Percentiles rank a stretch among this genome's conserved stretches.
phyloP scores from a whole-genome alignment of 1,140 invertebrate species.

The Psilanteris sp. region DNA sequence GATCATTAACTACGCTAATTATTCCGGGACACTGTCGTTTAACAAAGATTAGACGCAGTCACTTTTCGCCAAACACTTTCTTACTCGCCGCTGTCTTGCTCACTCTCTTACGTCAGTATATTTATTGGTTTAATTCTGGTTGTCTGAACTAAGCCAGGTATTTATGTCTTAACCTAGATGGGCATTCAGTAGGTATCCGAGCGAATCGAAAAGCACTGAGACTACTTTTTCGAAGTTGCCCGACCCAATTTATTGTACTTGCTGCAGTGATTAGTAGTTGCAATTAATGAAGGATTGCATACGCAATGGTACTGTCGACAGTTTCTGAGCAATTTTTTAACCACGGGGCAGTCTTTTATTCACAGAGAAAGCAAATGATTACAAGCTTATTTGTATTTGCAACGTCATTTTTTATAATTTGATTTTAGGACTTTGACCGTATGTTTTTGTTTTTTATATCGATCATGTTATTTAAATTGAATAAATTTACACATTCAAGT shows the following conservation, averaged over 20 bases:
- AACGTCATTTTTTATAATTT: too few relatives aligned
- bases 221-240: conserved; percentile 46
- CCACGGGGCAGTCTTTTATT: too few relatives aligned
- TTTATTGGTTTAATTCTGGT: conserved; percentile 72
- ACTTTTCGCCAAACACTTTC: conserved; percentile 49
- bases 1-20: conserved; percentile 55
- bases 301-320: neutral
- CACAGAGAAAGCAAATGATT: too few relatives aligned
- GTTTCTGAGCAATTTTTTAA: conserved; percentile 28
- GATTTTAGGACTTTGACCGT: too few relatives aligned
- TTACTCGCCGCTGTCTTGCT: conserved; percentile 30
- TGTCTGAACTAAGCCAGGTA: conserved; percentile 67
- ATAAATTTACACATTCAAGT: too few relatives aligned
- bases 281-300: conserved; percentile 45
- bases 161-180: conserved; percentile 70
- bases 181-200: conserved; percentile 63
- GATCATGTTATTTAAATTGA: too few relatives aligned
- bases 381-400: too few relatives aligned
- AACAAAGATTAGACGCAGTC: conserved; percentile 59
- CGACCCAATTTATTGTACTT: conserved; percentile 52
- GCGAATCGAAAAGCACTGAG: conserved; percentile 53
- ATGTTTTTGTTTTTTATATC: too few relatives aligned
- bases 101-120: conserved; percentile 59
- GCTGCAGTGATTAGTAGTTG: conserved; percentile 47
- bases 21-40: conserved; percentile 50